Base-by-base conservation (phyloP, 2,113 vertebrate species). In the Siphamia tubifer region DNA sequence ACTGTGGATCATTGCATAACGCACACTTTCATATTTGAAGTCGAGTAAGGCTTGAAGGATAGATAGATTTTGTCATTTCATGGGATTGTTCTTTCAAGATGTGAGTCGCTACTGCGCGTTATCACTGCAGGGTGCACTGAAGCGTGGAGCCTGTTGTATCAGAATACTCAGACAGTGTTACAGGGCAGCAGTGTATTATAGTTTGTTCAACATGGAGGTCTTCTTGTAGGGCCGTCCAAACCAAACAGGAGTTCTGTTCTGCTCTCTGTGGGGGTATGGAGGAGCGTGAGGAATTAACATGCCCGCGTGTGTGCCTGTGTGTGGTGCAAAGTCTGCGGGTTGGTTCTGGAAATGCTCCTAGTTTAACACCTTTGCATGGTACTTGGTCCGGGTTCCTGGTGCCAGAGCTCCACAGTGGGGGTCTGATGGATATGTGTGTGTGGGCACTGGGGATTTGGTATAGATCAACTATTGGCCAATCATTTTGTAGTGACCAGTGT, bases 161-260 rank as follows among this genome's bases (percentile, higher is more conserved):
- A n/a, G 51, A 65, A 75, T 35, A 4, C 57, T 70, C 30, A 2
- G 43, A 31, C 79, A 63, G 74, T 49, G 64, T 73, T 81, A 76
- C 71, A 68, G 76, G 62, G 54, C 63, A 3, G 40, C 20, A 34
- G 65, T 66, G 79, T 76, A 77, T 60, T 71, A 35, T 16, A 82
- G 83, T 85, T 85, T 86, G 74, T 83, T 84, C 78, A 85, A 74
- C 87, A 77, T 45, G 81, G 77, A 90, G 86, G 86, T 84, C 84
- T 57, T 58, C 39, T 76, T 11, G 35, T 15, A 55, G 61, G 60
- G 68, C 79, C 19, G n/a, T 87, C 83, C 83, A 89, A 89, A 80
- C 77, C 79, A 88, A 89, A 89, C 78, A 91, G 49, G 21, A 78
- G 62, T 69, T 79, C 70, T 60, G 72, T 68, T 90, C 55, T 65